Evolutionary conservation across 2,888 invertebrate species (phyloP), one percentile per base, ranked within the genome.

Genomic region (Eristalis intricaria): DNA sequence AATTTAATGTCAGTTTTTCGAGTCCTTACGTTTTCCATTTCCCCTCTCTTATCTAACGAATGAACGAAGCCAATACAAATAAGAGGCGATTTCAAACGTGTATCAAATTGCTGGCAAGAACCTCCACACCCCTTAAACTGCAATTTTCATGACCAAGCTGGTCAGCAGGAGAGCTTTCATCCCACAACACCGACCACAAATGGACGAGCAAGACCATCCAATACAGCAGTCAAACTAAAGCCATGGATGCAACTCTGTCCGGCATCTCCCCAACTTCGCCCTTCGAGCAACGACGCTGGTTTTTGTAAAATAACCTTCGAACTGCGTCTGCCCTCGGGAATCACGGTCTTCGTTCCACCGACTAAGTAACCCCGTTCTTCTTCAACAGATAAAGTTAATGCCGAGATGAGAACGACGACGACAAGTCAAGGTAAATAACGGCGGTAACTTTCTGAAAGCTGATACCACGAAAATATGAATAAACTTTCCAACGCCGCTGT

Each of bases 401-500:
- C 50, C 19, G 8, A 19, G 50, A 50, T 19, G 50, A 50, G 19
- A 19, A 50, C 50, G 19, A n/a, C 8, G 32, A 32, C 26, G 26
- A 26, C 32, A 32, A 50, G n/a, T 19, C 19, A 50, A 50, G 50
- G 50, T 50, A 50, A 50, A 19, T 50, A 50, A 7, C 7, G 19
- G 19, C 50, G 7, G 50, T 19, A 50, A 50, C 50, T 50, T 50
- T 50, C 8, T 19, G 19, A 2, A 38, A 50, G 19, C 50, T 19
- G 50, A 50, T 50, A 50, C 50, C 19, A 19, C 50, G n/a, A 50
- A 19, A 50, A 7, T 50, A 50, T 50, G 50, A 50, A 50, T 50
- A 64, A 32, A 84, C 84, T 87, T 50, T 66, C 35, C 15, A 50
- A 4, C 84, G 60, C 19, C 38, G 84, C 84, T 84, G 84, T 84